phyloP scores from a whole-genome alignment of 2,797 vertebrate genomes.

The Zalophus californianus region DNA sequence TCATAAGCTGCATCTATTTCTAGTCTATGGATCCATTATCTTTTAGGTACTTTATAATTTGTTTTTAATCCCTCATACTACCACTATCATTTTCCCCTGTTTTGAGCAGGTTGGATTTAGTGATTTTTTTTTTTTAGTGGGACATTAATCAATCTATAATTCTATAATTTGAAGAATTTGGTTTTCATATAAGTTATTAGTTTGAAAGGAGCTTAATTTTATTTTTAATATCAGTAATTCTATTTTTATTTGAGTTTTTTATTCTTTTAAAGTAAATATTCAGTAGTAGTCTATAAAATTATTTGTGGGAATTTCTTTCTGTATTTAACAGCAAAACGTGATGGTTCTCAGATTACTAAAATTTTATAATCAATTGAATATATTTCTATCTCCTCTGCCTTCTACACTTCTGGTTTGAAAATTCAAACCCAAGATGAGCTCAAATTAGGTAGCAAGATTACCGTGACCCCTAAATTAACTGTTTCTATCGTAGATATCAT shows the following conservation, averaged over 20 bases:
- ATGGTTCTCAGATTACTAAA: background rate
- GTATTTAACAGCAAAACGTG: background rate
- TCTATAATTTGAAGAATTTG: background rate
- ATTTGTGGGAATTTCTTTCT: background rate
- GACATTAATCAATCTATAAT: background rate
- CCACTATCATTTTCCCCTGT: background rate
- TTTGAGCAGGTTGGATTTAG: background rate
- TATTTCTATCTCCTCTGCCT: background rate
- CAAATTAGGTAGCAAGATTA: background rate
- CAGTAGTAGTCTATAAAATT: background rate
- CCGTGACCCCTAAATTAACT: background rate
- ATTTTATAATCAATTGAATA: slow-evolving; percentile 18
- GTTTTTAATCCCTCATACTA: background rate
- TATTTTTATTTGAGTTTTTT: background rate
- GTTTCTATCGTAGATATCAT: background rate
- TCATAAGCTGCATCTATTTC: background rate
- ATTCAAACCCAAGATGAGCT: background rate
- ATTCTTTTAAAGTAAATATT: slow-evolving; percentile 15
- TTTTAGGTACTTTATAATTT: background rate
- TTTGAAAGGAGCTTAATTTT: background rate
- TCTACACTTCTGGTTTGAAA: background rate
- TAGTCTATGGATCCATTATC: background rate
- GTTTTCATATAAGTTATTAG: background rate
- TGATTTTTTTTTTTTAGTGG: background rate
- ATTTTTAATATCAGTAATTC: background rate